Base-by-base conservation (phyloP, 2,113 vertebrate species). In the Chaenocephalus aceratus region DNA sequence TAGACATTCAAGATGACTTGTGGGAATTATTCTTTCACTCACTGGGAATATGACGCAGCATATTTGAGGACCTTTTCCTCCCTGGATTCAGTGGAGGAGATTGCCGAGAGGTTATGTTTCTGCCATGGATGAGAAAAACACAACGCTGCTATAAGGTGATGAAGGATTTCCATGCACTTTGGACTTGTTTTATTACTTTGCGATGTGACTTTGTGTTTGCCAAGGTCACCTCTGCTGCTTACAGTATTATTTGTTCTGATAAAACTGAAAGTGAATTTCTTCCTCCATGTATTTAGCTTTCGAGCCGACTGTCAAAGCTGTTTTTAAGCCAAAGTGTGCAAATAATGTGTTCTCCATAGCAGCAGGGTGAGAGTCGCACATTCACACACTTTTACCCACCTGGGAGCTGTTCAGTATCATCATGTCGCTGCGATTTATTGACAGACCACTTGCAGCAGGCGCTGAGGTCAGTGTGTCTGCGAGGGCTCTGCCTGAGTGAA, bases 401-500 rank as follows among this genome's bases (percentile, higher is more conserved):
- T 54, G 79, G 83, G 83, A 68, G 79, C 79, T 48, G 86, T 30
- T 79, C 36, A 7, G 58, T 52, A 7, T 87, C 76, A 66, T 66
- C 75, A 58, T 62, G 87, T 83, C 81, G 23, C 78, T 5, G 66
- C 14, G 16, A 60, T 72, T 82, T 81, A 83, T 82, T 87, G 82
- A 84, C 82, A 77, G 77, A 77, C 65, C 61, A 46, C 70, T 85
- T 77, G 78, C 79, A 65, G 48, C 68, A 53, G 80, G 49, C 7
- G 44, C 63, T 83, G 82, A 80, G 75, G 60, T 84, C 85, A 79
- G 36, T 52, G 45, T 51, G 78, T 81, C 81, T 72, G 75, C 10
- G 8, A 57, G 15, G 45, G 44, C 26, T 10, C 60, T 34, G 70
- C 59, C 12, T 61, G 68, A 68, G 58, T 8, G 88, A 59, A 86